These are phyloP conservation scores for Tychaedon coryphoeus DNA, from an alignment of 2,113 vertebrate species.

Conservation along the genomic window DNA sequence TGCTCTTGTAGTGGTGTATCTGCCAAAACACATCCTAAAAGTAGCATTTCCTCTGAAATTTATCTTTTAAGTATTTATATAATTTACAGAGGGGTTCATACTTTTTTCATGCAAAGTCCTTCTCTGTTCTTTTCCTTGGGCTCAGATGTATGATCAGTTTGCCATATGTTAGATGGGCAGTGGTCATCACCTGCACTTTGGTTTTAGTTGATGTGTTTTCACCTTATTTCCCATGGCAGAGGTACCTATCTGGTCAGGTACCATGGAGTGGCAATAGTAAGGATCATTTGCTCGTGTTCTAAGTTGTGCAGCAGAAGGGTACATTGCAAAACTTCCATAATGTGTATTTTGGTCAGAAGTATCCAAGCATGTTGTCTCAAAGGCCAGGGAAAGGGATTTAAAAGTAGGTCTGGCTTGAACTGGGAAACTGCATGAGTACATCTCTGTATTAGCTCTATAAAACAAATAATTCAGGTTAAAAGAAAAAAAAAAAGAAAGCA, in stretches of 20 bases:
- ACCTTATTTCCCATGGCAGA: neutral
- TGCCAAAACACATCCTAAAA: neutral
- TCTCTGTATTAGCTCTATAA: constrained; percentile 10
- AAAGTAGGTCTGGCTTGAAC: neutral
- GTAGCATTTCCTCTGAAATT: neutral
- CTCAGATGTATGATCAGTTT: neutral
- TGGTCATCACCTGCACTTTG: neutral
- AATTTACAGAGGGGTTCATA: neutral
- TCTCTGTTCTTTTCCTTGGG: neutral
- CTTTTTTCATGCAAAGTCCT: neutral
- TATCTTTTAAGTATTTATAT: neutral
- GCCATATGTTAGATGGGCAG: neutral
- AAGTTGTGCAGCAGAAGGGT: neutral
- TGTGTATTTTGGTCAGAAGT: neutral
- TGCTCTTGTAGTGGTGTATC: neutral
- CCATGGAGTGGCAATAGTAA: neutral
- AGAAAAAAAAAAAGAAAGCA: neutral
- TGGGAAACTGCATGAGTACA: neutral
- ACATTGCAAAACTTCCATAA: neutral
- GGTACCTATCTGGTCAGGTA: neutral
- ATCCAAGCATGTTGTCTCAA: neutral
- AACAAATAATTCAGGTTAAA: constrained; percentile 11
- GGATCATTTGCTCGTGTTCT: neutral
- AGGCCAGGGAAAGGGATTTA: neutral
- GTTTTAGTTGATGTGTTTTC: neutral